Evolutionary conservation across 2,888 invertebrate genomes (phyloP), one percentile per base, ranked within the genome.

Genomic region (Himalopsyche tibetana): DNA sequence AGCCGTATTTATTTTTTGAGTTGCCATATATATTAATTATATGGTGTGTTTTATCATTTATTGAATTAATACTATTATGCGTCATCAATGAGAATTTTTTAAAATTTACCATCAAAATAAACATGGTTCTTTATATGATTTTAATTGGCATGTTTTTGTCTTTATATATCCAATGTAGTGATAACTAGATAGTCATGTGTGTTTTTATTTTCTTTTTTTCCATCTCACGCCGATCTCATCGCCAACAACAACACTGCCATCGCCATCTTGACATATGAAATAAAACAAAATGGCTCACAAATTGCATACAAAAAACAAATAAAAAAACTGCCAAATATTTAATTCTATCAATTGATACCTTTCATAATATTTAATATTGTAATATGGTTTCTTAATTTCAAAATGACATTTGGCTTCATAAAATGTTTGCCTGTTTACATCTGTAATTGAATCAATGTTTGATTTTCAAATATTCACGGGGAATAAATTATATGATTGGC

Each of bases 111-210:
- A 15, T 15, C 15, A 5, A 51, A 51, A 51, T 51, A 51, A 63
- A 19, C 38, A 74, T 74, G 74, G 74, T 12, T 74, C 74, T 15
- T 38, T 19, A 5, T 69, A 38, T 40, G 38, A 51, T 74, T 63
- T 83, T 89, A 89, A 89, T 89, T 89, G 89, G 89, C 89, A 89
- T 89, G 88, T 89, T 89, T 89, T 89, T 89, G 84, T 86, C 87
- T 85, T 83, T 88, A 84, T 84, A 87, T 89, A 87, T 89, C 88
- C 12, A 36, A 38, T 82, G 80, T 85, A 80, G 80, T 45, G 17
- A 80, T 15, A 45, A 45, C 51, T 80, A 80, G 80, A 80, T 80
- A 80, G 80, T 80, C 80, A 83, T 79, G 45, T 79, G 55, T 83
- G 79, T 83, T 80, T 89, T 89, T 88, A 86, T 85, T 89, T 89